Conservation (phyloP, 1,140 invertebrate genomes). For the Calosoma granatense region DNA sequence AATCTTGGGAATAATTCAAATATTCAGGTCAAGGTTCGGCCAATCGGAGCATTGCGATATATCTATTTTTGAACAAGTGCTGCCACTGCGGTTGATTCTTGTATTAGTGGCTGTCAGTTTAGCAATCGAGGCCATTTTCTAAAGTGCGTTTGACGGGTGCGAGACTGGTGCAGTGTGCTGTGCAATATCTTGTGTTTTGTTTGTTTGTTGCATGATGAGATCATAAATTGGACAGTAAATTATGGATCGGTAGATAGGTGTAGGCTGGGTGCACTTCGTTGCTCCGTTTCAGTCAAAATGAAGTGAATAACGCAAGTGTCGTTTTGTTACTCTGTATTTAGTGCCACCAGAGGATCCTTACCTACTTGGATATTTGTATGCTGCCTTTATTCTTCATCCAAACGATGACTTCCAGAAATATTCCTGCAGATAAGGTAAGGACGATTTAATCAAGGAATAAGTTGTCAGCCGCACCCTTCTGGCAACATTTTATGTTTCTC, state of each 20-base stretch:
- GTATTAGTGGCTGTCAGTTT: background rate
- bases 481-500: background rate
- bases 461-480: constrained; percentile 19
- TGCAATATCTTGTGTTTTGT: background rate
- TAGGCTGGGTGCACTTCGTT: background rate
- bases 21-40: constrained; percentile 1
- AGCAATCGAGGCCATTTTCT: constrained; percentile 2
- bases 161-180: constrained; percentile 2
- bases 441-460: background rate
- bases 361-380: constrained; percentile 10
- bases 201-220: constrained; percentile 3
- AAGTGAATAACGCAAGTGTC: constrained; percentile 12
- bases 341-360: background rate
- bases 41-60: background rate
- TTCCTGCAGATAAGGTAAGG: constrained; percentile 20
- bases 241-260: background rate
- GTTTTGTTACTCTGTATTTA: constrained; percentile 10
- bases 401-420: constrained; percentile 18
- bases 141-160: constrained; percentile 1
- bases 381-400: constrained; percentile 6
- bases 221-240: background rate
- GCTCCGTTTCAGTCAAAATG: constrained; percentile 4
- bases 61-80: constrained; percentile 4
- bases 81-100: background rate
- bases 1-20: no score